Base-by-base conservation (phyloP, 2,888 invertebrate species). In the Caradrina clavipalpis region DNA sequence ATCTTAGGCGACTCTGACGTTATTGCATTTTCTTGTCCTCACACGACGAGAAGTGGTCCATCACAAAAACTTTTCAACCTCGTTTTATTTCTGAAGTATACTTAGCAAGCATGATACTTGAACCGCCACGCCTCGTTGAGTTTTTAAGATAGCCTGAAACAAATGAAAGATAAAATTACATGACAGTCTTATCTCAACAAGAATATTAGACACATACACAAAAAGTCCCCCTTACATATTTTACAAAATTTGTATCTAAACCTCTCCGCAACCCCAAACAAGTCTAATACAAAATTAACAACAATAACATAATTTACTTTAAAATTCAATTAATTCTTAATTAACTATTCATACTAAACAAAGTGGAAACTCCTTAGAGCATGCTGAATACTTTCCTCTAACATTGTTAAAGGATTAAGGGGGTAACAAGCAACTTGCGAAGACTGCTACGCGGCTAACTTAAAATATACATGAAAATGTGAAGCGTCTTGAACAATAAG, bases 401-500 rank as follows among this genome's bases (percentile, higher is more conserved):
- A 92, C 89, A 89, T 88, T 91, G 91, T 92, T 91, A 92, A 87
- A 89, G 90, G 91, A 92, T 92, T 91, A 90, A 87, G 84, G 79
- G 80, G 83, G 87, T 87, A 88, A 88, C 86, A 88, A 79, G 83
- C 82, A 87, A 92, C 85, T 89, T 89, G 80, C 78, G 79, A 88
- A 86, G 86, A 82, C 80, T 61, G 85, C 82, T 86, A 88, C 84
- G 82, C 86, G 84, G 86, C 85, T 83, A 90, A 91, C 87, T 92
- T 93, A 88, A 91, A 92, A 91, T 92, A 88, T 91, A 92, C 89
- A 89, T 87, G 91, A 90, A 90, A 91, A 89, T 90, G 86, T 89
- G 88, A 88, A 87, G 88, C 87, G 89, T 89, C 89, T 88, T 73
- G 78, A 87, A 87, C 89, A 91, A 91, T 91, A 89, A 90, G 88